Conservation (phyloP, 2,888 invertebrate genomes). For the Ormyrus nitidulus region DNA sequence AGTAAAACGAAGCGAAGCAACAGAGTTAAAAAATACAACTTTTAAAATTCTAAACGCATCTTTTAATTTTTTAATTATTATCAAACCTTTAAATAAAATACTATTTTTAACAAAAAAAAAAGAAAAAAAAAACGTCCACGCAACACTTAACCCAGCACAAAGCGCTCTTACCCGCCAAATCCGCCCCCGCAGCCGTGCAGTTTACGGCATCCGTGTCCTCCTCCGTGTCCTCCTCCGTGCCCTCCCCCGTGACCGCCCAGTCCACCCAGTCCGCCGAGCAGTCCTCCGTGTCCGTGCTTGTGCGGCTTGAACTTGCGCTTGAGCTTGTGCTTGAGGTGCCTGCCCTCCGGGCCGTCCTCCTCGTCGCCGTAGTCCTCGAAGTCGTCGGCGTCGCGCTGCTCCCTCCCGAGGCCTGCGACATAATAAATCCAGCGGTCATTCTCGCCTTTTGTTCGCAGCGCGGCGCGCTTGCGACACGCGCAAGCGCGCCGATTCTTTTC, state of each 20-base stretch:
- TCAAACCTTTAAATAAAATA: no score
- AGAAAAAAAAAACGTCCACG: no score
- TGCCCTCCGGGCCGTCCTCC: conserved; percentile 38
- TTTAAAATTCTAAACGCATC: no score
- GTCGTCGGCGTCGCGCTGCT: conserved; percentile 21
- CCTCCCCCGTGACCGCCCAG: conserved; percentile 11
- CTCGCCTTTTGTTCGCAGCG: no score
- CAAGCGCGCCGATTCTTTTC: no score
- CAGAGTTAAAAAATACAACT: no score
- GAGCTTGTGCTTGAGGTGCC: conserved; percentile 46
- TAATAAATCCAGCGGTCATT: no score
- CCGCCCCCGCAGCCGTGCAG: conserved; percentile 48
- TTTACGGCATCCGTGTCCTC: conserved; percentile 20
- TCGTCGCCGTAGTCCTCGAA: conserved; percentile 25
- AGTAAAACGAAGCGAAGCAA: no score
- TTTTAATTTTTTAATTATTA: no score
- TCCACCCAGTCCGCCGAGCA: not conserved
- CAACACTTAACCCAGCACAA: no score
- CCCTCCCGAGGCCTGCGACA: conserved; percentile 8
- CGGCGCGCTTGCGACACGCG: no score
- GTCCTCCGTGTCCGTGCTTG: conserved; percentile 18
- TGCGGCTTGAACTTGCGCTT: conserved; percentile 49
- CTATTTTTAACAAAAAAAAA: no score
- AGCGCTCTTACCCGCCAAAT: conserved; percentile 17
- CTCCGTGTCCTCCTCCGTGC: conserved; percentile 8